Percentiles rank a stretch among this genome's conserved stretches.
phyloP scores from a whole-genome alignment of 1,140 invertebrate species.

The Danaus melanippus region DNA sequence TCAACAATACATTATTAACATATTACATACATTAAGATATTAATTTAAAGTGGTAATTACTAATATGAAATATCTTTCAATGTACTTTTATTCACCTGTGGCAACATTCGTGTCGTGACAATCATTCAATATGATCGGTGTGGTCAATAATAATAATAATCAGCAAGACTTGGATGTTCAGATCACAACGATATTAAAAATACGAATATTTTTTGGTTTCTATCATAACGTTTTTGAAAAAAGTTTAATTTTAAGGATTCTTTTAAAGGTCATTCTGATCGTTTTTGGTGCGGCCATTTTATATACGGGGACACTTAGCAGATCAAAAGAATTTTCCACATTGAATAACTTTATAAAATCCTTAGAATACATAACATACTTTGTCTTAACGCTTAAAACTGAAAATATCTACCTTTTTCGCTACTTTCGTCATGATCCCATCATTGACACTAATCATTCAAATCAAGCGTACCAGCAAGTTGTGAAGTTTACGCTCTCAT shows the following conservation, averaged over 20 bases:
- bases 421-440: constrained; percentile 1
- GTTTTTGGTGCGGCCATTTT: neutral
- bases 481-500: neutral
- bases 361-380: constrained; percentile 2
- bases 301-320: neutral
- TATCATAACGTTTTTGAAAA: no score
- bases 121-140: no score
- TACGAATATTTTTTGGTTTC: no score
- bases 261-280: neutral
- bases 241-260: neutral
- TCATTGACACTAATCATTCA: neutral
- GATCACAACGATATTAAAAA: no score
- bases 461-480: neutral
- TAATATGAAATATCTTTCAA: no score
- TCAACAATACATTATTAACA: no score
- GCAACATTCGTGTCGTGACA: no score
- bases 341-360: neutral
- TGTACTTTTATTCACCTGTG: no score
- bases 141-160: no score
- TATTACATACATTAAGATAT: no score
- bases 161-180: no score
- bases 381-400: constrained; percentile 5
- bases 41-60: no score
- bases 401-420: constrained; percentile 2
- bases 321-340: neutral